Base-by-base conservation (phyloP, 2,113 vertebrate species). In the Pachyramphus minor region DNA sequence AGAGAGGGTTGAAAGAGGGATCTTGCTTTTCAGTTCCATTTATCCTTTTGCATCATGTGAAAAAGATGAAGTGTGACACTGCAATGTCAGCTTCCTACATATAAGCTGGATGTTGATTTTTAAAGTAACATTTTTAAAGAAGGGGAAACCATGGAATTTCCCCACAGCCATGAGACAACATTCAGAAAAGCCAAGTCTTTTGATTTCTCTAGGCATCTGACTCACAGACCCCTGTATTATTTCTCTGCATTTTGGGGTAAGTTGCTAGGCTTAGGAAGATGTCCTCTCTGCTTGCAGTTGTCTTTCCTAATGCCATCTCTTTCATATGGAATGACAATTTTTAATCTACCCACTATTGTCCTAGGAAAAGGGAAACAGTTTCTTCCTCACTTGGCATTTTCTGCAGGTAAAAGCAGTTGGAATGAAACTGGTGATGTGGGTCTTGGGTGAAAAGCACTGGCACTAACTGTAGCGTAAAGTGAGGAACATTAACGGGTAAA, bases 31-130 rank as follows among this genome's bases (percentile, higher is more conserved):
- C 85, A 67, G 23, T 87, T 83, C 66, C 41, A 56, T 90, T 93
- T 88, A 58, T 72, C 25, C 28, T 55, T 87, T 64, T 67, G 25
- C 31, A 58, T 11, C 45, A 44, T 71, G 42, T 66, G 81, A 87
- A 42, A 78, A 87, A 93, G 83, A 96, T 78, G 11, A 89, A 93
- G 27, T 24, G n/a, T 88, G 96, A 88, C 86, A 89, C 39, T 69
- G 35, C 55, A 62, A 25, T 60, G 55, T 60, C 74, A 50, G 39
- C 45, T 93, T 88, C 24, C 64, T 86, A 19, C 56, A 30, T 80
- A 45, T 53, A 69, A 67, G 86, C 62, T 88, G n/a, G 58, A 84
- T 63, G 58, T 5, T 88, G 58, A 79, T 60, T 83, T 94, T 93
- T 52, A 71, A 91, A 95, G n/a, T 44, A 72, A 81, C 13, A 69